Evolutionary conservation across 2,113 vertebrate genomes (phyloP).

Genomic region (Tiliqua scincoides): DNA sequence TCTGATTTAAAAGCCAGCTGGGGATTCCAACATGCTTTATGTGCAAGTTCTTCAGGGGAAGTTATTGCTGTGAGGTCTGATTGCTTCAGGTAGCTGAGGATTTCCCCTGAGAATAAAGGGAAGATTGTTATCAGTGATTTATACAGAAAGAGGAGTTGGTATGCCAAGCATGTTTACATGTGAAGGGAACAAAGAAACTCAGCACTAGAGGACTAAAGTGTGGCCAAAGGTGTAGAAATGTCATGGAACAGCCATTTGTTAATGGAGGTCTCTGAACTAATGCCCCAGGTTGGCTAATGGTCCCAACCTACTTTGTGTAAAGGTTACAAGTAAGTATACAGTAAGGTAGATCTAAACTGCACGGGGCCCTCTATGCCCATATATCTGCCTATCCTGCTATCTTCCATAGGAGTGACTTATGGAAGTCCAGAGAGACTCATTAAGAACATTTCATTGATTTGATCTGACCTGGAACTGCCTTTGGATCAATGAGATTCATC

Average conservation of each 20-base stretch:
- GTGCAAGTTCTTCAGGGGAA: not conserved
- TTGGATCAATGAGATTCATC: not conserved
- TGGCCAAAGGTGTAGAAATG: not conserved
- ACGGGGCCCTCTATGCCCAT: not conserved
- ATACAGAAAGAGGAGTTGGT: not conserved
- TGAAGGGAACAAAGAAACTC: not conserved
- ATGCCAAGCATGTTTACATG: not conserved
- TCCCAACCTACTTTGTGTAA: not conserved
- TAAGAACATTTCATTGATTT: not conserved
- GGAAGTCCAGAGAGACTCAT: not conserved
- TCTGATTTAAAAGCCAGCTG: constrained; percentile 12
- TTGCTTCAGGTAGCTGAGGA: not conserved
- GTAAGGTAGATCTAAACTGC: not conserved
- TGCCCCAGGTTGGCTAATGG: not conserved
- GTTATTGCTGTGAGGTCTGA: not conserved
- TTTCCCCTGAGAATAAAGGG: constrained; percentile 20
- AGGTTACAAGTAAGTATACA: not conserved
- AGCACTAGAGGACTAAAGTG: not conserved
- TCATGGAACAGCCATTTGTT: not conserved
- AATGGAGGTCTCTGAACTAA: not conserved
- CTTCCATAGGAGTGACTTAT: not conserved
- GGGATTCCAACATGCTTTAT: not conserved
- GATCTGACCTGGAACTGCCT: not conserved
- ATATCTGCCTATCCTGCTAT: not conserved
- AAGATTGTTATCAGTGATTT: not conserved